Percentiles rank a stretch among this genome's conserved stretches.
These are phyloP conservation scores for Nothura maculosa DNA, from an alignment of 2,797 vertebrate genomes.

Conservation along the genomic window DNA sequence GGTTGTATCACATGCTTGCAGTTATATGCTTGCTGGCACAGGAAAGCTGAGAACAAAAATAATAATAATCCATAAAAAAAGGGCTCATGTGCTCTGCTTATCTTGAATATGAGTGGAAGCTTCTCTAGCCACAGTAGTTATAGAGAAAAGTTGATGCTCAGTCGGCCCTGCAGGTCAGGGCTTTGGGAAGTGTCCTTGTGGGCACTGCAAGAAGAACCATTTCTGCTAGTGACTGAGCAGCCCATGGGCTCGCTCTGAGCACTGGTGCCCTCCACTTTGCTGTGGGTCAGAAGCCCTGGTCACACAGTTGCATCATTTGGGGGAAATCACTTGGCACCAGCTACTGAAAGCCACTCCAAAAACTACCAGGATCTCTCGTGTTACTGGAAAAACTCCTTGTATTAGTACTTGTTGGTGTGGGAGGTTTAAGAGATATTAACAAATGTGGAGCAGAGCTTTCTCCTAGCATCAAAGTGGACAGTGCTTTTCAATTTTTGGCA, in stretches of 20 bases:
- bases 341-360: background rate
- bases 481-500: background rate
- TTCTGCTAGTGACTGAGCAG: rapidly evolving
- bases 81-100: background rate
- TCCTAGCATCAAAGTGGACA: background rate
- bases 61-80: background rate
- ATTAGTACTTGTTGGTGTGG: background rate
- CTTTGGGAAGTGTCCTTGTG: background rate
- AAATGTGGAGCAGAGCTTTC: background rate
- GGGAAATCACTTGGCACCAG: background rate
- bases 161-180: background rate
- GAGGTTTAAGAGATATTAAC: background rate
- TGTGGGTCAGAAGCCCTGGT: background rate
- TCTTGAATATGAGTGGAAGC: background rate
- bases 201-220: background rate
- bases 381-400: background rate
- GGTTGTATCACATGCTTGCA: background rate
- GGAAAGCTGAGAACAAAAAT: background rate
- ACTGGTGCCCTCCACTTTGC: background rate
- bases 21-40: background rate
- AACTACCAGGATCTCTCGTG: background rate
- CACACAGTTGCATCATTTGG: background rate
- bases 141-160: background rate
- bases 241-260: background rate
- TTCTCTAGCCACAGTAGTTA: background rate